Evolutionary conservation across 1,140 invertebrate genomes (phyloP).

Genomic region (Schmidtea mediterranea): DNA sequence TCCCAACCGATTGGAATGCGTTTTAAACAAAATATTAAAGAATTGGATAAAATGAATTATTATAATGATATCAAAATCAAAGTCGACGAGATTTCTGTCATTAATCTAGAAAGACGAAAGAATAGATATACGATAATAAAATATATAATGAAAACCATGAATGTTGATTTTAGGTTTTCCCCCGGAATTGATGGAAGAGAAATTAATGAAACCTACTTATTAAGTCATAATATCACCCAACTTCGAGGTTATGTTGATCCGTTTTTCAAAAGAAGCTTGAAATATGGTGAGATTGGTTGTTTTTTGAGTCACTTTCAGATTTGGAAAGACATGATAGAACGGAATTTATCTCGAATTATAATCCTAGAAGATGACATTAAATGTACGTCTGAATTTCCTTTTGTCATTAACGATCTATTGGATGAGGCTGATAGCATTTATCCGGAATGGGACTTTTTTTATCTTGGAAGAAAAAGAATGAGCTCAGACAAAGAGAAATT

Average conservation of each 20-base stretch:
- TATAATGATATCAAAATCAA: not conserved
- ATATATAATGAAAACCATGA: slow-evolving; percentile 44
- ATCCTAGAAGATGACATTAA: slow-evolving; percentile 79
- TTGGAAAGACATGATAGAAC: slow-evolving; percentile 47
- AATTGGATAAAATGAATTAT: not conserved
- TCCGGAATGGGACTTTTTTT: slow-evolving; percentile 57
- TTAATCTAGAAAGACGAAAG: slow-evolving; percentile 55
- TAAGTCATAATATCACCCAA: slow-evolving; percentile 38
- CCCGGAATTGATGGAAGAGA: slow-evolving; percentile 53
- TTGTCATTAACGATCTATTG: slow-evolving; percentile 39
- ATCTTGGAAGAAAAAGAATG: slow-evolving; percentile 60
- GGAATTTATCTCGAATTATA: slow-evolving; percentile 21
- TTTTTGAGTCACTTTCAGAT: slow-evolving; percentile 71
- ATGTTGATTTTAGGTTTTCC: slow-evolving; percentile 41
- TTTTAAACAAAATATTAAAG: too few species aligned
- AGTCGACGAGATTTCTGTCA: slow-evolving; percentile 41
- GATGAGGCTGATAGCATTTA: slow-evolving; percentile 39
- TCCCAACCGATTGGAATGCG: too few species aligned
- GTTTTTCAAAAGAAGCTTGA: slow-evolving; percentile 60
- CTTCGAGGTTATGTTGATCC: slow-evolving; percentile 61
- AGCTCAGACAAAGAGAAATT: slow-evolving; percentile 26
- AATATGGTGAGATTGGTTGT: slow-evolving; percentile 74
- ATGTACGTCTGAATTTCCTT: slow-evolving; percentile 58
- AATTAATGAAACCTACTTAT: slow-evolving; percentile 38
- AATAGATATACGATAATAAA: slow-evolving; percentile 51